Conservation (phyloP, 2,797 vertebrate species). For the Varecia variegata region DNA sequence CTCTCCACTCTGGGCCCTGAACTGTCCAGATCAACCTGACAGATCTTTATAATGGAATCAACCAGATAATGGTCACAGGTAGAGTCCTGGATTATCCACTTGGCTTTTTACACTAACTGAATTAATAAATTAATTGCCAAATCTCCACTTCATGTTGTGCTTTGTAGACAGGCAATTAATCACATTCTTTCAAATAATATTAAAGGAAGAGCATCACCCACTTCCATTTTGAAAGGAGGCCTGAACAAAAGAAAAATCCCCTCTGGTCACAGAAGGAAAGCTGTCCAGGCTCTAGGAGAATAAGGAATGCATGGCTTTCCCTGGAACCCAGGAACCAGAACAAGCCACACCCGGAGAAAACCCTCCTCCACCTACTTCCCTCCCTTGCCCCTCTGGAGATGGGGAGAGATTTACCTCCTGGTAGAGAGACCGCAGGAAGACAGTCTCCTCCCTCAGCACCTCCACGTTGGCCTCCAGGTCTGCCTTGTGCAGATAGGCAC, state of each 20-base stretch:
- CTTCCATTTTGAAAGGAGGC: background rate
- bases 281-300: background rate
- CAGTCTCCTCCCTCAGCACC: constrained; percentile 88
- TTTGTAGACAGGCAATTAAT: background rate
- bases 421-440: constrained; percentile 89
- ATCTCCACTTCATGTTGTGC: background rate
- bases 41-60: background rate
- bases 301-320: background rate
- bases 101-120: background rate
- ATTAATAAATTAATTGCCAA: background rate
- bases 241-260: background rate
- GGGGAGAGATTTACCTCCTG: constrained; percentile 82
- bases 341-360: background rate
- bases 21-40: background rate
- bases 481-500: constrained; percentile 88
- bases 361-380: background rate
- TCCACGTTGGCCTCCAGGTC: constrained; percentile 89
- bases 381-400: background rate
- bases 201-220: background rate
- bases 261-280: background rate
- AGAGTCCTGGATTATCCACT: background rate
- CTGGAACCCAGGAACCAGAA: background rate
- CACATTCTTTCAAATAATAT: background rate
- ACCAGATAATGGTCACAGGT: background rate
- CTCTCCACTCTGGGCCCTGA: background rate